Conservation (phyloP, 1,140 invertebrate species). For the Hetaerina americana region DNA sequence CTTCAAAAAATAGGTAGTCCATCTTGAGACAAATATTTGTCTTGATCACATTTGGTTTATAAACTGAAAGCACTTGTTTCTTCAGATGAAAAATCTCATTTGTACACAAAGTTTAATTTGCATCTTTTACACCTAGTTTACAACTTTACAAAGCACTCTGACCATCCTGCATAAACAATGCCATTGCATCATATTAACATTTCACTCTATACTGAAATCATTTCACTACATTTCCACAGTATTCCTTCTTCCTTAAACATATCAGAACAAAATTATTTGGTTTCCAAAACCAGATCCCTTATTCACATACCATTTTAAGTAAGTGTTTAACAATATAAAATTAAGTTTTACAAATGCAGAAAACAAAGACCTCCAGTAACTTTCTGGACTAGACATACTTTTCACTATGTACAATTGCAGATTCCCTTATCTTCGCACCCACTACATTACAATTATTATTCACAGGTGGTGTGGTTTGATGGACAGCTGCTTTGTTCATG, state of each 20-base stretch:
- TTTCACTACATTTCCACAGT: background rate
- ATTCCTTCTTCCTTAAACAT: background rate
- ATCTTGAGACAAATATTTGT: background rate
- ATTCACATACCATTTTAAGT: background rate
- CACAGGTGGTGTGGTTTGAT: background rate
- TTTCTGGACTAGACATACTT: conserved; percentile 5
- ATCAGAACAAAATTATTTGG: conserved; percentile 5
- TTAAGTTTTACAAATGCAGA: conserved; percentile 4
- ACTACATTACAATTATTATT: conserved; percentile 5
- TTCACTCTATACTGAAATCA: conserved; percentile 3
- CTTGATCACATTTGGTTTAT: conserved; percentile 3
- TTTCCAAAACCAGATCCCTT: background rate
- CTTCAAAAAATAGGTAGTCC: conserved; percentile 6
- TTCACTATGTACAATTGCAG: background rate
- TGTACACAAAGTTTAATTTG: background rate
- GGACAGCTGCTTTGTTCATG: background rate
- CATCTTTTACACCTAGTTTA: background rate
- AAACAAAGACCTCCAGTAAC: conserved; percentile 1
- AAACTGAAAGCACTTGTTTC: conserved; percentile 8
- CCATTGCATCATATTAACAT: background rate
- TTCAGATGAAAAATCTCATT: background rate
- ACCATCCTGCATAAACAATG: background rate
- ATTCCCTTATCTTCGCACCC: background rate
- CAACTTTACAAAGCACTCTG: conserved; percentile 3
- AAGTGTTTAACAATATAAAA: conserved; percentile 7